phyloP scores from a whole-genome alignment of 2,113 vertebrate species.

The Sinocyclocheilus maitianheensis region DNA sequence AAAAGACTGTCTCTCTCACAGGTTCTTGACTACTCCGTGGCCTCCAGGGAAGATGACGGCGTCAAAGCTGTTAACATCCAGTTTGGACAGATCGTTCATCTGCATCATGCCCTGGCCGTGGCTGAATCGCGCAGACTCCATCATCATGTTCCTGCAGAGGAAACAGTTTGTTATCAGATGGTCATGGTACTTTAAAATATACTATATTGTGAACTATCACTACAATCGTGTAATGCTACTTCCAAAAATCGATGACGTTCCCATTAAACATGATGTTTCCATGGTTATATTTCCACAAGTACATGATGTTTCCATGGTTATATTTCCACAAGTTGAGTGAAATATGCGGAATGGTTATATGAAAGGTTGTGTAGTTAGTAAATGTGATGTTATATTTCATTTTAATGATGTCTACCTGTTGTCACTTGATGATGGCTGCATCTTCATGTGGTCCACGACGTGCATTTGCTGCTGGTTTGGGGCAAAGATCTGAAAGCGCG shows the following conservation, averaged over 20 bases:
- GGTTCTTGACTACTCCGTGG: conserved; percentile 73
- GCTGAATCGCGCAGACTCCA: conserved; percentile 73
- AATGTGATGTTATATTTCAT: neutral
- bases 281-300: neutral
- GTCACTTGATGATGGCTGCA: conserved; percentile 69
- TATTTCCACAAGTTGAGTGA: neutral
- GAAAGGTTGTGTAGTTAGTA: neutral
- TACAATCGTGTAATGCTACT: neutral
- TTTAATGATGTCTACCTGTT: conserved; percentile 65
- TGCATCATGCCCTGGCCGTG: conserved; percentile 70
- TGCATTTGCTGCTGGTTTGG: conserved; percentile 79
- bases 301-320: neutral
- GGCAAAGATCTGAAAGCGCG: conserved; percentile 77
- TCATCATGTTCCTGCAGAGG: conserved; percentile 70
- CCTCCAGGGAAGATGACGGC: conserved; percentile 77
- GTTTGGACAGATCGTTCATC: conserved; percentile 72
- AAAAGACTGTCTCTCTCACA: conserved; percentile 64
- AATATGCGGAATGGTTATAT: neutral
- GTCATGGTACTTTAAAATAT: neutral
- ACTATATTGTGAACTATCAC: neutral
- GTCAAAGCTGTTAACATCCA: conserved; percentile 73
- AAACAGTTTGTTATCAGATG: neutral
- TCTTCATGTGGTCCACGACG: conserved; percentile 73
- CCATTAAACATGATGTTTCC: neutral
- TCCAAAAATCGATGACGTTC: neutral